Conservation (phyloP, 2,797 vertebrate species). For the Gymnopithys bicolor region DNA sequence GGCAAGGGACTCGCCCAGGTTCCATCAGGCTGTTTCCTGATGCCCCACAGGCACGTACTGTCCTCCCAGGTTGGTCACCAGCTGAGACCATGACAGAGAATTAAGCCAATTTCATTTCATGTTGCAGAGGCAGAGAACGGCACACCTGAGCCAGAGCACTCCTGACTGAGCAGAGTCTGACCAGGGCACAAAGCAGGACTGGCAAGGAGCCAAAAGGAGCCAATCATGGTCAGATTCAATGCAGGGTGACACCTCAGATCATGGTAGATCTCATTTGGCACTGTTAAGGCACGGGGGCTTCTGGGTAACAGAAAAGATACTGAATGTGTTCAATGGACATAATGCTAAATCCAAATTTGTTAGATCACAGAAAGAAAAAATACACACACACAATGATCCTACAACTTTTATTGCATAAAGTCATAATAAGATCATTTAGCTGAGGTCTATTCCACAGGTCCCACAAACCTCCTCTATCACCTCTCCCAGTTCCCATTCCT, state of each 20-base stretch:
- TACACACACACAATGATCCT: not conserved
- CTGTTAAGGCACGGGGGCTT: not conserved
- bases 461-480: not conserved
- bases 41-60: not conserved
- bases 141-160: not conserved
- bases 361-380: not conserved
- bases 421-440: not conserved
- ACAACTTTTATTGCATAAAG: not conserved
- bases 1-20: not conserved
- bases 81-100: not conserved
- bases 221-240: not conserved
- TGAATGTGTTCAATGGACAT: not conserved
- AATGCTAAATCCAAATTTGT: not conserved
- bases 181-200: not conserved
- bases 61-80: not conserved
- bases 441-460: not conserved
- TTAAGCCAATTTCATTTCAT: not conserved
- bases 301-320: not conserved
- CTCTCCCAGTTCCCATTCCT: not conserved
- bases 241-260: not conserved
- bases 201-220: not conserved
- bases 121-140: conserved; percentile 8
- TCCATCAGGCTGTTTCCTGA: not conserved
- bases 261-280: not conserved
- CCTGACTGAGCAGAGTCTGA: not conserved